Conservation (phyloP, 2,113 vertebrate genomes). For the Pelobates fuscus region DNA sequence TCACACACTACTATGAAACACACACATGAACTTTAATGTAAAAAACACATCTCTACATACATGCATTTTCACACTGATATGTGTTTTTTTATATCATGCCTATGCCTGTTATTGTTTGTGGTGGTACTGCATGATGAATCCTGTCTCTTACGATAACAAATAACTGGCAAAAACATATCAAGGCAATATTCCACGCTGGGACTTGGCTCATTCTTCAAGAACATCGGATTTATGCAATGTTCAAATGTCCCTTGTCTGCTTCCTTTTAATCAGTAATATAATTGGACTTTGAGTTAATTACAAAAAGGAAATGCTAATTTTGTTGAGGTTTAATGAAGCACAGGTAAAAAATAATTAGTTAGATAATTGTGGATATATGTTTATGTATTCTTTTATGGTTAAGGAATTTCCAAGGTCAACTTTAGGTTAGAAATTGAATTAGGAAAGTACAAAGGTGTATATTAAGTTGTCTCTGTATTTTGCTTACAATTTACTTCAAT, state of each 20-base stretch:
- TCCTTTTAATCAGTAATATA: conserved; percentile 27
- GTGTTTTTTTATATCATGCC: too few relatives aligned
- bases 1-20: too few relatives aligned
- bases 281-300: conserved; percentile 45
- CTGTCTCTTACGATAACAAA: too few relatives aligned
- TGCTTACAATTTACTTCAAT: neutral
- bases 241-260: conserved; percentile 28
- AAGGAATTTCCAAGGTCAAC: conserved; percentile 16
- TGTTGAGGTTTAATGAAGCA: conserved; percentile 38
- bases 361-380: conserved; percentile 11
- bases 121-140: too few relatives aligned
- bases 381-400: neutral
- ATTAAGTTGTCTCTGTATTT: neutral
- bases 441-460: neutral
- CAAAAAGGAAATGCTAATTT: conserved; percentile 35
- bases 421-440: conserved; percentile 4
- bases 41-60: too few relatives aligned
- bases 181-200: too few relatives aligned
- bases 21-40: too few relatives aligned
- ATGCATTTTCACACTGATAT: too few relatives aligned
- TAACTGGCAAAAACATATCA: too few relatives aligned
- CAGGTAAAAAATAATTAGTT: conserved; percentile 40
- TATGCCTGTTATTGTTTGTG: too few relatives aligned
- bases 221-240: neutral
- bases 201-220: neutral